phyloP scores from a whole-genome alignment of 2,888 invertebrate genomes.

The Eledona agricola region DNA sequence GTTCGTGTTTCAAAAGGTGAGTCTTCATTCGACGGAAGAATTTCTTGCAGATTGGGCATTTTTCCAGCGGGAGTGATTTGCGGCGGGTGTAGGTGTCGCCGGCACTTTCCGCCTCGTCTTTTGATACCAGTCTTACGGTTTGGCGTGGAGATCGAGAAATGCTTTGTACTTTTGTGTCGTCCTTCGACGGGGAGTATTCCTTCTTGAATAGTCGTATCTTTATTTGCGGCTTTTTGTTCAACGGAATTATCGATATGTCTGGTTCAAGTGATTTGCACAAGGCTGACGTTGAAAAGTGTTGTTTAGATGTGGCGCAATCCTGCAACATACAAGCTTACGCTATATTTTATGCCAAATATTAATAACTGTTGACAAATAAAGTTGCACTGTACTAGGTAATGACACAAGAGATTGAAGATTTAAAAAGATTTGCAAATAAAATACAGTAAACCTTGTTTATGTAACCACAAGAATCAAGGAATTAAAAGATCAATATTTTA shows the following conservation, averaged over 20 bases:
- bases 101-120: slow-evolving; percentile 52
- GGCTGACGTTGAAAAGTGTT: too few species aligned
- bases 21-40: slow-evolving; percentile 62
- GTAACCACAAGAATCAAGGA: too few species aligned
- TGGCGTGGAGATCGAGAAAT: slow-evolving; percentile 45
- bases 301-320: too few species aligned
- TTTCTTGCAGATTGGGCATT: slow-evolving; percentile 61
- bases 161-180: slow-evolving; percentile 39
- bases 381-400: too few species aligned
- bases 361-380: too few species aligned
- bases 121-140: slow-evolving; percentile 52
- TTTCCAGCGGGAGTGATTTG: slow-evolving; percentile 59
- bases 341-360: too few species aligned
- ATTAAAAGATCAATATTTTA: too few species aligned
- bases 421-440: too few species aligned
- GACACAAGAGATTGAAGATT: too few species aligned
- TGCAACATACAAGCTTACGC: too few species aligned
- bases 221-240: slow-evolving; percentile 46
- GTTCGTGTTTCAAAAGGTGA: slow-evolving; percentile 61
- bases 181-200: slow-evolving; percentile 44
- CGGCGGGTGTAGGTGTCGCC: slow-evolving; percentile 54
- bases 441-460: too few species aligned
- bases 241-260: slow-evolving; percentile 52
- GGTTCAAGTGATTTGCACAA: slow-evolving; percentile 38
- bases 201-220: slow-evolving; percentile 49